A percentile compares a stretch with the other conserved stretches of the same genome.
Evolutionary conservation across 2,888 invertebrate genomes (phyloP).

Genomic region (Corbicula japonica): DNA sequence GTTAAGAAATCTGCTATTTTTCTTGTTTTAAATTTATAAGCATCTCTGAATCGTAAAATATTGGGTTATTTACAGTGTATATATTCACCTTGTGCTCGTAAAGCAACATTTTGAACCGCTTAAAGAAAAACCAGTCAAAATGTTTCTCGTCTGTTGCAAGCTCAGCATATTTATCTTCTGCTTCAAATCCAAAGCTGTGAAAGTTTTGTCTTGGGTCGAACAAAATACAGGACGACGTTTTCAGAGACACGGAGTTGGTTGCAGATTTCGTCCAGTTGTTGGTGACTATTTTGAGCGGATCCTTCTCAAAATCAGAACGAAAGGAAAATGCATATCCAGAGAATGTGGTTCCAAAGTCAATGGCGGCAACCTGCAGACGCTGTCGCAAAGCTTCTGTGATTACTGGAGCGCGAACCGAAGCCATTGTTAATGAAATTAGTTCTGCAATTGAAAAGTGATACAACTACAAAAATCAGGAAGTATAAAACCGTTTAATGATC

Average conservation of each 20-base stretch:
- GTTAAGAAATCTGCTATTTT: no score
- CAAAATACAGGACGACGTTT: slow-evolving; percentile 49
- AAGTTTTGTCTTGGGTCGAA: slow-evolving; percentile 42
- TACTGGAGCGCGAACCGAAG: slow-evolving; percentile 18
- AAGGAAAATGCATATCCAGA: slow-evolving; percentile 45
- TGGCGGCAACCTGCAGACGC: slow-evolving; percentile 38
- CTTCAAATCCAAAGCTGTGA: slow-evolving; percentile 53
- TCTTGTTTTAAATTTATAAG: no score
- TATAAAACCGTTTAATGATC: no score
- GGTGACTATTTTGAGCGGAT: slow-evolving; percentile 31
- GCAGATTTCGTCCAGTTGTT: slow-evolving; percentile 25
- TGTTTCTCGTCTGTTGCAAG: slow-evolving; percentile 51
- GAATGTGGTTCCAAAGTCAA: slow-evolving; percentile 44
- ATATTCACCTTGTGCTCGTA: slow-evolving; percentile 52
- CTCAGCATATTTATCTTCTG: slow-evolving; percentile 48
- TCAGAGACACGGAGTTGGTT: slow-evolving; percentile 31
- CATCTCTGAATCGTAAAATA: no score
- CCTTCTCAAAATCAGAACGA: slow-evolving; percentile 11
- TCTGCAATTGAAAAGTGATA: no score
- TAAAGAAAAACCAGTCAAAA: slow-evolving; percentile 52
- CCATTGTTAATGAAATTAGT: no score
- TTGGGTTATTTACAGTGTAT: no score
- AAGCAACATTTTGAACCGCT: slow-evolving; percentile 57
- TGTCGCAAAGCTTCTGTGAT: slow-evolving; percentile 9
- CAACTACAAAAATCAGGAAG: no score